Percentiles rank a stretch among this genome's conserved stretches.
Evolutionary conservation across 2,113 vertebrate genomes (phyloP).

Genomic region (Pitta sordida): DNA sequence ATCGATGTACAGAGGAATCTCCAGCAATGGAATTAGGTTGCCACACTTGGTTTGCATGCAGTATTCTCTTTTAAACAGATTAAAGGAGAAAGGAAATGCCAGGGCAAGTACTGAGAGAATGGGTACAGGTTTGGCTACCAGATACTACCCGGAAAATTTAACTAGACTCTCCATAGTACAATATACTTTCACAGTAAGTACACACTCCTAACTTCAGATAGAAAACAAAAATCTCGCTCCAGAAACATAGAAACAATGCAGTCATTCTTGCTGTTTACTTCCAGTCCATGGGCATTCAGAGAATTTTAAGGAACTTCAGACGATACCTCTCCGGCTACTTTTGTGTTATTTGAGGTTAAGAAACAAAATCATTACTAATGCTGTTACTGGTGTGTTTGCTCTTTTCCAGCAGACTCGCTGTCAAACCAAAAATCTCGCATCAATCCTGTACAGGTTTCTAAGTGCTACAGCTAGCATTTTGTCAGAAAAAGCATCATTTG

Average conservation of each 20-base stretch:
- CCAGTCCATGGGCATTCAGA: conserved; percentile 72
- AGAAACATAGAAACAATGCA: conserved; percentile 53
- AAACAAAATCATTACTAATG: not conserved
- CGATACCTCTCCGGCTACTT: conserved; percentile 62
- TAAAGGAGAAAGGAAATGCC: conserved; percentile 45
- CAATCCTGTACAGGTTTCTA: conserved; percentile 47
- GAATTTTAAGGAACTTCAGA: conserved; percentile 51
- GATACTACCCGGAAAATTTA: conserved; percentile 42
- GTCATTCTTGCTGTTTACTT: conserved; percentile 68
- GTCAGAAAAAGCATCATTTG: conserved; percentile 44
- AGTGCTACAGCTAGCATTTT: conserved; percentile 48
- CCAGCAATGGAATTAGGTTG: conserved; percentile 2
- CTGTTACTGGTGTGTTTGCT: conserved; percentile 18
- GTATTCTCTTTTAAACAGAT: conserved; percentile 60
- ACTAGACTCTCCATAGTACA: conserved; percentile 38
- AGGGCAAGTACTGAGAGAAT: conserved; percentile 27
- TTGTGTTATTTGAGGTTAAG: conserved; percentile 64
- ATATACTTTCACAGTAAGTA: conserved; percentile 65
- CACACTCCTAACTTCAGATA: conserved; percentile 41
- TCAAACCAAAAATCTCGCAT: conserved; percentile 55
- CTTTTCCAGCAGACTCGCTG: conserved; percentile 13
- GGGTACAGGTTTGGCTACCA: conserved; percentile 53
- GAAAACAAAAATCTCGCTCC: conserved; percentile 36
- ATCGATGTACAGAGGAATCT: conserved; percentile 53
- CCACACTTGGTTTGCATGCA: conserved; percentile 48